Conservation (phyloP, 2,888 invertebrate species). For the Liodrosophila aerea region DNA sequence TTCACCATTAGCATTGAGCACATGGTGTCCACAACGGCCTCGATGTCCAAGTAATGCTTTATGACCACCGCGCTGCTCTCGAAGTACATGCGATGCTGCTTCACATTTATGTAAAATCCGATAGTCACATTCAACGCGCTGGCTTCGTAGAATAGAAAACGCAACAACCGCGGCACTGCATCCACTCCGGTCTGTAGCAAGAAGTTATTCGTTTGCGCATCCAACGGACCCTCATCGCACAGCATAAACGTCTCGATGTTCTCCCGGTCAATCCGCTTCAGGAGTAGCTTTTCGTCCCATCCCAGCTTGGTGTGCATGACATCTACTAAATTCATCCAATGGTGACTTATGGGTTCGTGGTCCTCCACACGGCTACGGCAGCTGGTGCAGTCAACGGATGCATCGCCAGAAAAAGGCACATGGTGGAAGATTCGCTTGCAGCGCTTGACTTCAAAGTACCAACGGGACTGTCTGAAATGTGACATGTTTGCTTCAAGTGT, state of each 20-base stretch:
- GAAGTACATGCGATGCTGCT: constrained; percentile 43
- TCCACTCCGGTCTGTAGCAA: constrained; percentile 55
- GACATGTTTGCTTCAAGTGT: too few relatives aligned
- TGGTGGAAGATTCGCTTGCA: constrained; percentile 36
- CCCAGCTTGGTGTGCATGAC: constrained; percentile 28
- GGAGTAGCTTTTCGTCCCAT: constrained; percentile 31
- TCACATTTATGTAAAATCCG: constrained; percentile 60
- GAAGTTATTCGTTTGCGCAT: constrained; percentile 47
- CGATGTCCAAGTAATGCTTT: constrained; percentile 57
- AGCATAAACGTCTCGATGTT: constrained; percentile 61
- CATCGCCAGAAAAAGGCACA: constrained; percentile 18
- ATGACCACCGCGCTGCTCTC: constrained; percentile 54
- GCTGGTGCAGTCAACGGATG: constrained; percentile 36
- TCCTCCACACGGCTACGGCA: constrained; percentile 38
- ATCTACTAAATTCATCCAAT: constrained; percentile 38
- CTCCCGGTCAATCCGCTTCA: constrained; percentile 50
- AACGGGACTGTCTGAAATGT: constrained; percentile 42
- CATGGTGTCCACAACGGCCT: constrained; percentile 61
- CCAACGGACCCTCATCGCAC: constrained; percentile 50
- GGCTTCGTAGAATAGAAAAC: constrained; percentile 45
- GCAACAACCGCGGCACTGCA: constrained; percentile 58
- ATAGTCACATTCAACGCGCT: constrained; percentile 44
- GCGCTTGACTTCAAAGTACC: constrained; percentile 33
- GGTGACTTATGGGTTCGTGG: constrained; percentile 47
- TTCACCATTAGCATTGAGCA: constrained; percentile 63